Evolutionary conservation across 53 echinoderm and acorn worm species (phyloP).

Genomic region (Mesocentrotus franciscanus): DNA sequence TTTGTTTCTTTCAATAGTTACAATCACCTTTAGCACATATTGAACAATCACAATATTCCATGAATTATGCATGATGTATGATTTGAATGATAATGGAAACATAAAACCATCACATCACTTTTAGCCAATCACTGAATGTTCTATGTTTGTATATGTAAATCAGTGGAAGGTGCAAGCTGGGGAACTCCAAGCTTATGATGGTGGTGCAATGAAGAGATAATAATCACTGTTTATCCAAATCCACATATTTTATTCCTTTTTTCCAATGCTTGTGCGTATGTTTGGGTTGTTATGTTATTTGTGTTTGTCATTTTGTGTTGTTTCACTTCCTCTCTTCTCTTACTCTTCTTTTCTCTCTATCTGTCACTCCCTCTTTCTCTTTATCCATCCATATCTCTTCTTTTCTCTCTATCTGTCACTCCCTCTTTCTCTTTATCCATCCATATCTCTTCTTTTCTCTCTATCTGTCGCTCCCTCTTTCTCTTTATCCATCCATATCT

Average conservation of each 20-base stretch:
- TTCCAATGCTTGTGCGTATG: background rate
- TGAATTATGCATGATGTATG: constrained; percentile 55
- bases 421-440: background rate
- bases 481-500: background rate
- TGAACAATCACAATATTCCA: background rate
- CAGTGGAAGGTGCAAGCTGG: background rate
- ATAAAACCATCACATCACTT: background rate
- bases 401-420: background rate
- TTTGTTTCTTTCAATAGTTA: background rate
- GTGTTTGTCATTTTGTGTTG: background rate
- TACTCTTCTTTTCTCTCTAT: background rate
- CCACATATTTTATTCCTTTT: background rate
- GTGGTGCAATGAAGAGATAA: background rate
- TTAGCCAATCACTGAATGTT: background rate
- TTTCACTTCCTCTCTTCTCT: background rate
- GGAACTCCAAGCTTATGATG: background rate
- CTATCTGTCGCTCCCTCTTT: no score
- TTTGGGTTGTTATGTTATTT: background rate
- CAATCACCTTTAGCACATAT: background rate
- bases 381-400: background rate
- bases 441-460: background rate
- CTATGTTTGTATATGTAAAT: background rate
- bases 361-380: background rate
- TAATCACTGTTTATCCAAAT: background rate
- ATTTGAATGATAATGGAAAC: constrained; percentile 10